A percentile compares a stretch with the other conserved stretches of the same genome.
phyloP scores from a whole-genome alignment of 2,797 vertebrate genomes.

The Rousettus madagascariensis region DNA sequence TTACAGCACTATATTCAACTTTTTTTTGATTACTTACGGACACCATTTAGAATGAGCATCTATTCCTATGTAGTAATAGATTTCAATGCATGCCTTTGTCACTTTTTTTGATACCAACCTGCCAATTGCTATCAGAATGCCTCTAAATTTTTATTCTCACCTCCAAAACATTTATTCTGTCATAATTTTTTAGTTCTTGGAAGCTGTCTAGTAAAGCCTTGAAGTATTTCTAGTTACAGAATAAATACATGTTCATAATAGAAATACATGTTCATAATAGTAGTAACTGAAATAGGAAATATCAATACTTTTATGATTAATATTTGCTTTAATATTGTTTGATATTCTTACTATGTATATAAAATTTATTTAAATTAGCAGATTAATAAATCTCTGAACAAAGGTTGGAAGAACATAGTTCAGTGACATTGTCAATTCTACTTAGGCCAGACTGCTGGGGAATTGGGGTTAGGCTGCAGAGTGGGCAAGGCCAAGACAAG shows the following conservation, averaged over 20 bases:
- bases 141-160: background rate
- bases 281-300: background rate
- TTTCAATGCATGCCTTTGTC: background rate
- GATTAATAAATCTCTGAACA: background rate
- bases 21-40: background rate
- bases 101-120: background rate
- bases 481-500: background rate
- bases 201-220: background rate
- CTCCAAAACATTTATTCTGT: background rate
- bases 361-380: background rate
- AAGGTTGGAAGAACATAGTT: background rate
- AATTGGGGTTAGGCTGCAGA: background rate
- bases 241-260: background rate
- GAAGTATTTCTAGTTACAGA: background rate
- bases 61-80: no score
- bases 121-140: background rate
- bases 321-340: background rate
- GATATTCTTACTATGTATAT: background rate
- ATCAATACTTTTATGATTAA: background rate
- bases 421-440: background rate
- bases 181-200: background rate
- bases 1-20: background rate
- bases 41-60: background rate
- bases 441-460: background rate
- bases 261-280: constrained; percentile 26